These are phyloP conservation scores for Orchestia grillus DNA, from an alignment of 1,140 invertebrate species.

Conservation along the genomic window DNA sequence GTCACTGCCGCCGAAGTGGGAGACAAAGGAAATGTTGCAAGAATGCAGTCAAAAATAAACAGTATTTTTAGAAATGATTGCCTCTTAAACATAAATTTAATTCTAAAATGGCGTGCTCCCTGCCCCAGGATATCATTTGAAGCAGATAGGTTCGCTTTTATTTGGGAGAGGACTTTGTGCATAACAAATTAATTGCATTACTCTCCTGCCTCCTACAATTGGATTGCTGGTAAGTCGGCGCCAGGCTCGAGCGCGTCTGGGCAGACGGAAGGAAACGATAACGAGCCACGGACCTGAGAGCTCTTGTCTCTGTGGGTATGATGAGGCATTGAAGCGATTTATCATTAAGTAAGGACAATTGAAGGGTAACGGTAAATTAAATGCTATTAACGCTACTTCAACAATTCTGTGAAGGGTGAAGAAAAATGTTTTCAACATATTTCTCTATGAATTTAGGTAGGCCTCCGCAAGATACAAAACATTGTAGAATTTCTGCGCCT, in stretches of 20 bases:
- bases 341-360: no score
- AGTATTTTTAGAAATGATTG: not conserved
- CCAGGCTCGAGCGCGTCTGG: no score
- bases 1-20: not conserved
- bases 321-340: no score
- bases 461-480: not conserved
- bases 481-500: no score
- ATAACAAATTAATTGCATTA: no score
- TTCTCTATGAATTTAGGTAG: not conserved
- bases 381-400: no score
- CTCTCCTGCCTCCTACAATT: no score
- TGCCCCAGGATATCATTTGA: no score
- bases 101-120: not conserved
- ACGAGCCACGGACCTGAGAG: not conserved
- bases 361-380: no score
- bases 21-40: not conserved
- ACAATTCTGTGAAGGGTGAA: not conserved
- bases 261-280: not conserved
- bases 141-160: no score
- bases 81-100: not conserved
- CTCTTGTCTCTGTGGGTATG: not conserved
- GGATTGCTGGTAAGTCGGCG: no score
- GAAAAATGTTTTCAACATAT: not conserved
- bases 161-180: no score
- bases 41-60: not conserved